Evolutionary conservation across 2,888 invertebrate genomes (phyloP).

Genomic region (Hipparchia sbordonii): DNA sequence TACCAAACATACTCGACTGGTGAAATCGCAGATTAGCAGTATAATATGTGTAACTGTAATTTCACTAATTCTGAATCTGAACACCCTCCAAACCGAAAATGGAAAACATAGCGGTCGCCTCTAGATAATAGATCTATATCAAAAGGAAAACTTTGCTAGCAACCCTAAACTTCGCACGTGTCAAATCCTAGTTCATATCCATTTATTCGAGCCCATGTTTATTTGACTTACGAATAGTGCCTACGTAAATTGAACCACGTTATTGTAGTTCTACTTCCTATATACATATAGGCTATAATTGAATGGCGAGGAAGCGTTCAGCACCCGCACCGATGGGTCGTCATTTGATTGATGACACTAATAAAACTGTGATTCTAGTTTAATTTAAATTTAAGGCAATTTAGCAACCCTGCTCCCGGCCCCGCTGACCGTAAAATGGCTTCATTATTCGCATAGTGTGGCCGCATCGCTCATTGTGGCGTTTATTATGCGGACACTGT

Average conservation of each 20-base stretch:
- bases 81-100: not conserved
- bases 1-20: too few relatives aligned
- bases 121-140: not conserved
- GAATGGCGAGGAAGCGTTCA: slow-evolving; percentile 45
- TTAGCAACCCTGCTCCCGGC: slow-evolving; percentile 69
- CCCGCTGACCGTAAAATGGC: slow-evolving; percentile 75
- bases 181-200: slow-evolving; percentile 76
- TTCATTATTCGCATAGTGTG: slow-evolving; percentile 66
- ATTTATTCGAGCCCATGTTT: slow-evolving; percentile 77
- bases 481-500: slow-evolving; percentile 46
- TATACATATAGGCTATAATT: slow-evolving; percentile 60
- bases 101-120: not conserved
- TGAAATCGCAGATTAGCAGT: too few relatives aligned
- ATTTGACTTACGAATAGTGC: slow-evolving; percentile 75
- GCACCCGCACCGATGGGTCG: slow-evolving; percentile 63
- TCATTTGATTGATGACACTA: slow-evolving; percentile 81
- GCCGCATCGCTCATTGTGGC: slow-evolving; percentile 61
- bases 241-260: slow-evolving; percentile 50
- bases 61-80: not conserved
- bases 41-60: not conserved
- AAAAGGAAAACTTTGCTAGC: slow-evolving; percentile 39
- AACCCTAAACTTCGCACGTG: slow-evolving; percentile 58
- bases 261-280: slow-evolving; percentile 51
- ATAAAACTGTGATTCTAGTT: slow-evolving; percentile 82
- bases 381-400: slow-evolving; percentile 83